Base-by-base conservation (phyloP, 92 coral and sea anemone species). In the Desmophyllum pertusum region DNA sequence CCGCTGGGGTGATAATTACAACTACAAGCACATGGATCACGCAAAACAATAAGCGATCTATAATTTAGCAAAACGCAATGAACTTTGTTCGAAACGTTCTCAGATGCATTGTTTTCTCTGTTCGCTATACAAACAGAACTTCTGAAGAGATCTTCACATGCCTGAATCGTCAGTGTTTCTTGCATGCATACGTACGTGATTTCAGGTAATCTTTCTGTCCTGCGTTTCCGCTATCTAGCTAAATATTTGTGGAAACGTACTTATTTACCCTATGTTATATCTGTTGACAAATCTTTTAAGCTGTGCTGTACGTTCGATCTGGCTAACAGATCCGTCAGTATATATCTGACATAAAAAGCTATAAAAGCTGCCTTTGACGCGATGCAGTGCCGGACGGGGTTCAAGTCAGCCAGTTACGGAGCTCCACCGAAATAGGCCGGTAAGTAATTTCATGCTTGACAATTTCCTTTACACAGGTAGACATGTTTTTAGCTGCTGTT, bases 171-270 rank as follows among this genome's bases (percentile, higher is more conserved):
- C 69, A 40, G 70, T 37, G 31, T 52, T 23, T 50, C 42, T 75
- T 75, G 79, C 79, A 75, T 77, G 53, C 42, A 5, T 19, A 30
- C 63, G 79, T 52, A 75, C 79, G 79, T 75, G 79, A 75, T 36
- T 37, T 36, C 38, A 43, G 29, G 81, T 77, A 57, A 77, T 77
- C 81, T 59, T 76, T 40, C 72, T 35, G 72, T 77, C 70, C 81
- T 77, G 19, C 46, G 70, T 77, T 77, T 77, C 81, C 81, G 81
- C 70, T 77, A 57, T 77, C 81, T 57, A 77, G 50, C 81, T 52
- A 77, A 77, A 77, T 77, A 77, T 77, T 37, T 77, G 70, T 77
- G 81, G 36, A 77, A 38, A 57, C 50, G 38, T 45, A 73, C 70
- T 38, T 45, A 73, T 77, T 77, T 59, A 65, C 65, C 64, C 25